Evolutionary conservation across 2,113 vertebrate species (phyloP).

Genomic region (Neodontobutis hainanensis): DNA sequence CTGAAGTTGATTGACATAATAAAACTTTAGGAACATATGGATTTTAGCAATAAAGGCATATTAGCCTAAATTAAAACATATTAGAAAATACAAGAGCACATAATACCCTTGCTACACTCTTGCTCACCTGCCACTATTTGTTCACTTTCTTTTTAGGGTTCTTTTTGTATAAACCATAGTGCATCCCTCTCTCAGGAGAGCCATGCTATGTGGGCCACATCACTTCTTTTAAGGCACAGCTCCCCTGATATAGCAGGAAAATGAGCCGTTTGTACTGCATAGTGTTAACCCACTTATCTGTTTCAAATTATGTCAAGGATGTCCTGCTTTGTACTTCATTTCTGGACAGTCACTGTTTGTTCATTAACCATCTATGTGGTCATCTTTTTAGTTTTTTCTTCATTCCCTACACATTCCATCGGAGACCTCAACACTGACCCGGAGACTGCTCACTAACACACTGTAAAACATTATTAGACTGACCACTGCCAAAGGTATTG

Average conservation of each 20-base stretch:
- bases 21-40: too few species aligned
- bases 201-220: conserved; percentile 51
- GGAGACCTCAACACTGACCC: conserved; percentile 17
- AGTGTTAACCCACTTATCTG: conserved; percentile 63
- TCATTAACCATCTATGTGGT: conserved; percentile 30
- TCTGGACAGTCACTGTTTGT: conserved; percentile 26
- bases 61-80: too few species aligned
- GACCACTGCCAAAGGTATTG: conserved; percentile 39
- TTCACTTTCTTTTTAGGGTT: conserved; percentile 19
- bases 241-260: conserved; percentile 53
- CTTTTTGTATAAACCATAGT: conserved; percentile 34
- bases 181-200: conserved; percentile 35
- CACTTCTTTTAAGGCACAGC: conserved; percentile 29
- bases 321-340: conserved; percentile 35
- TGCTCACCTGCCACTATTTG: too few species aligned
- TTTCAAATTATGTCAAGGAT: conserved; percentile 48
- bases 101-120: not conserved
- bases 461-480: conserved; percentile 16
- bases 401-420: conserved; percentile 4
- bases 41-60: too few species aligned
- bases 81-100: too few species aligned
- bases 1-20: not conserved
- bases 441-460: conserved; percentile 2
- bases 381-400: conserved; percentile 14
- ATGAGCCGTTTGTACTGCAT: conserved; percentile 20